A percentile compares a stretch with the other conserved stretches of the same genome.
Evolutionary conservation across 2,888 invertebrate genomes (phyloP).

Genomic region (Chelonus formosanus): DNA sequence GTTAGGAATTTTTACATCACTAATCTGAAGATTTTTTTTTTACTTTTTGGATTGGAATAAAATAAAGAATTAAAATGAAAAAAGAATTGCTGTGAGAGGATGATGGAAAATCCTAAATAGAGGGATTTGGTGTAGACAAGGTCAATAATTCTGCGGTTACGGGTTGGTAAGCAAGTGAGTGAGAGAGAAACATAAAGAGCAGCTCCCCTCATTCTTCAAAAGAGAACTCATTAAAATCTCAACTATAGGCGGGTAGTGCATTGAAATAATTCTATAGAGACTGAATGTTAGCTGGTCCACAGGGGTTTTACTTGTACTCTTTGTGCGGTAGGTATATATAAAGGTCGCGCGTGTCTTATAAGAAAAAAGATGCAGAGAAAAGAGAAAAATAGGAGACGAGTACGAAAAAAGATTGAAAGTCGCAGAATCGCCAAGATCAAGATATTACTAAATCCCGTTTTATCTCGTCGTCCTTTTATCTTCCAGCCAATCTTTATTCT

Average conservation of each 20-base stretch:
- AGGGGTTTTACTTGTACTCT: constrained; percentile 1
- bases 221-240: constrained; percentile 57
- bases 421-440: constrained; percentile 16
- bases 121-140: constrained; percentile 29
- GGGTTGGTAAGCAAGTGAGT: constrained; percentile 19
- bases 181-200: constrained; percentile 17
- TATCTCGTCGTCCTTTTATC: constrained; percentile 18
- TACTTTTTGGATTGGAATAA: neutral
- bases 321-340: constrained; percentile 6
- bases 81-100: constrained; percentile 17
- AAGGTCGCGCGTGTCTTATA: constrained; percentile 4
- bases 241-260: constrained; percentile 49
- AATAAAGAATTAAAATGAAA: constrained; percentile 12
- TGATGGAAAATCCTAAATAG: constrained; percentile 26
- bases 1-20: too few relatives aligned
- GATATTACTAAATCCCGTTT: constrained; percentile 29
- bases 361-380: neutral
- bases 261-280: constrained; percentile 55
- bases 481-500: constrained; percentile 14
- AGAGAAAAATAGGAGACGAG: constrained; percentile 4
- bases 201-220: constrained; percentile 40
- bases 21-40: neutral
- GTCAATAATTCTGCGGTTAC: constrained; percentile 38
- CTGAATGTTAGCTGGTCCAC: constrained; percentile 1
- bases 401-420: neutral